Evolutionary conservation across 2,888 invertebrate genomes (phyloP).

Genomic region (Tryphoninae sp.): DNA sequence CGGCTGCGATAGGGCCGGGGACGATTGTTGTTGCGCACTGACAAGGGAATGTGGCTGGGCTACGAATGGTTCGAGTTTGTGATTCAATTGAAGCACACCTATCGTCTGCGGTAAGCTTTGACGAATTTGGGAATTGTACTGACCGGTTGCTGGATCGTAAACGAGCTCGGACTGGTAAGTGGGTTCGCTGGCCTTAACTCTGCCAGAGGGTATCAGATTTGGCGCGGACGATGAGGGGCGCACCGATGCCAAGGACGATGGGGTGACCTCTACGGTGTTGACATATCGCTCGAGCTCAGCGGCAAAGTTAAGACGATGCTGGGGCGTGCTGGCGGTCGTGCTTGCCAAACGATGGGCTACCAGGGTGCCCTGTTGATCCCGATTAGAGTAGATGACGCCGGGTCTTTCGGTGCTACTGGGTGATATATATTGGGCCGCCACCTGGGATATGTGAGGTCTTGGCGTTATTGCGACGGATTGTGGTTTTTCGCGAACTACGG

Average conservation of each 20-base stretch:
- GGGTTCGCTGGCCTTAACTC: conserved; percentile 82
- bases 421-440: conserved; percentile 79
- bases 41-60: conserved; percentile 84
- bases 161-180: conserved; percentile 90
- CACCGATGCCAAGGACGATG: conserved; percentile 78
- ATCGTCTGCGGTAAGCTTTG: conserved; percentile 89
- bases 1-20: conserved; percentile 74
- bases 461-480: conserved; percentile 84
- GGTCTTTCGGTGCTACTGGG: conserved; percentile 81
- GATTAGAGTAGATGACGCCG: conserved; percentile 79
- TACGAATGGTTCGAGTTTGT: conserved; percentile 89
- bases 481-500: conserved; percentile 72
- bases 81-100: conserved; percentile 88
- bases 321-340: conserved; percentile 71
- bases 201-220: conserved; percentile 61
- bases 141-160: conserved; percentile 89
- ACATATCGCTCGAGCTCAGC: conserved; percentile 87
- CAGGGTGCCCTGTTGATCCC: conserved; percentile 30
- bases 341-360: conserved; percentile 66
- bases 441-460: conserved; percentile 80
- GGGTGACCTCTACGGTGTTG: conserved; percentile 81
- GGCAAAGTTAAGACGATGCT: conserved; percentile 85
- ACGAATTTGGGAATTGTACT: conserved; percentile 90
- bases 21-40: conserved; percentile 84
- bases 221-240: conserved; percentile 60